Evolutionary conservation across 1,140 invertebrate species (phyloP).

Genomic region (Eriocheir sinensis): DNA sequence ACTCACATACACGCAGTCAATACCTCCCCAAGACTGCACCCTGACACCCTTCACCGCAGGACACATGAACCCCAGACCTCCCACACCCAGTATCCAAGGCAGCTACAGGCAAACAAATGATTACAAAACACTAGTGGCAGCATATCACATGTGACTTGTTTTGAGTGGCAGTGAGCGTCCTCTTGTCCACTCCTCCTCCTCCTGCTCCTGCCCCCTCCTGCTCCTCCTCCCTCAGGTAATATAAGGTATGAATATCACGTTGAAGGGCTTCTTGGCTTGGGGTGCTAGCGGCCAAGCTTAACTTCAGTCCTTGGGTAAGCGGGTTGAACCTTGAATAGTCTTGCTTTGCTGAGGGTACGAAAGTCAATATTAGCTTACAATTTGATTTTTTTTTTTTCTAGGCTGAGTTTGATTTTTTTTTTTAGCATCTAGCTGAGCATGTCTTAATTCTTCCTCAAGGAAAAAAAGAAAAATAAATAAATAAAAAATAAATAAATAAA

Average conservation of each 20-base stretch:
- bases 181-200: slow-evolving; percentile 1
- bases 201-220: background rate
- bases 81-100: background rate
- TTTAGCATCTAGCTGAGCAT: too few relatives aligned
- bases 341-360: slow-evolving; percentile 67
- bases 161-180: slow-evolving; percentile 10
- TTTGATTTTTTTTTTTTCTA: too few relatives aligned
- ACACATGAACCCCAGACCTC: background rate
- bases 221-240: slow-evolving; percentile 1
- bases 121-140: slow-evolving; percentile 24
- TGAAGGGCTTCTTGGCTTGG: background rate
- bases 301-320: slow-evolving; percentile 62
- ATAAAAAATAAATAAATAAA: too few relatives aligned
- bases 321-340: slow-evolving; percentile 58
- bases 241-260: slow-evolving; percentile 23
- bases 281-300: background rate
- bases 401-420: too few relatives aligned
- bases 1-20: slow-evolving; percentile 39
- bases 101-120: slow-evolving; percentile 23
- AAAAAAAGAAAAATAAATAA: too few relatives aligned
- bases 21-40: background rate
- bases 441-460: too few relatives aligned
- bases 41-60: background rate
- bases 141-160: slow-evolving; percentile 25
- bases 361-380: too few relatives aligned